Evolutionary conservation across 2,113 vertebrate genomes (phyloP).

Genomic region (Tragulus kanchil): DNA sequence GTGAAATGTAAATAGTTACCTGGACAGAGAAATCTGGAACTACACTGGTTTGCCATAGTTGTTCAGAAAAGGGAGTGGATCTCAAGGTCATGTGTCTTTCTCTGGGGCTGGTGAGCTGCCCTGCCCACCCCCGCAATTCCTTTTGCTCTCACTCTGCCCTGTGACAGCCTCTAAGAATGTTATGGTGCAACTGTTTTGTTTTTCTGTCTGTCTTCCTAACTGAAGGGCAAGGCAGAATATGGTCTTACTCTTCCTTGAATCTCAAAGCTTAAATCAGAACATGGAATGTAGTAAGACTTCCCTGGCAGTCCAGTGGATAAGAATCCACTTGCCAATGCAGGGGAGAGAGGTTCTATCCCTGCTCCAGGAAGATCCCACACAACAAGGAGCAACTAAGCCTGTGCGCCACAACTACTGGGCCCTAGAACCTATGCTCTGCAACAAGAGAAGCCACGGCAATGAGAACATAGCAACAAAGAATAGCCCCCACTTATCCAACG

Average conservation of each 20-base stretch:
- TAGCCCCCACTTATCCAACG: not conserved
- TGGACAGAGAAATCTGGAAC: not conserved
- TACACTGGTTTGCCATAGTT: not conserved
- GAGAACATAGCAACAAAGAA: too few species aligned
- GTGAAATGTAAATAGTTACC: conserved; percentile 5
- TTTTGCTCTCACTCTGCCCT: not conserved
- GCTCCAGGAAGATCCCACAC: fast-evolving
- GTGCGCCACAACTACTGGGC: not conserved
- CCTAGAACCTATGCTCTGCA: not conserved
- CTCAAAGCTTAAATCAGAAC: not conserved
- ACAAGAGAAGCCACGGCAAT: not conserved
- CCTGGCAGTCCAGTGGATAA: not conserved
- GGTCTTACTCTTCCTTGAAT: not conserved
- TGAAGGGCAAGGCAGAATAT: not conserved
- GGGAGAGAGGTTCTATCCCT: not conserved
- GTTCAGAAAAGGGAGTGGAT: not conserved
- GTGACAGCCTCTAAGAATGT: not conserved
- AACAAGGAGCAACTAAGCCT: not conserved
- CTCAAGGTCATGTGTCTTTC: not conserved
- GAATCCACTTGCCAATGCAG: not conserved
- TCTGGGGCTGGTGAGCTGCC: not conserved
- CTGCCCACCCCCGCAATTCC: not conserved
- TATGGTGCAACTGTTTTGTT: not conserved
- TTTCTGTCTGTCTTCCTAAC: not conserved
- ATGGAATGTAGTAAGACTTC: not conserved